These are phyloP conservation scores for Climacteris rufus DNA, from an alignment of 2,113 vertebrate species.

Conservation along the genomic window DNA sequence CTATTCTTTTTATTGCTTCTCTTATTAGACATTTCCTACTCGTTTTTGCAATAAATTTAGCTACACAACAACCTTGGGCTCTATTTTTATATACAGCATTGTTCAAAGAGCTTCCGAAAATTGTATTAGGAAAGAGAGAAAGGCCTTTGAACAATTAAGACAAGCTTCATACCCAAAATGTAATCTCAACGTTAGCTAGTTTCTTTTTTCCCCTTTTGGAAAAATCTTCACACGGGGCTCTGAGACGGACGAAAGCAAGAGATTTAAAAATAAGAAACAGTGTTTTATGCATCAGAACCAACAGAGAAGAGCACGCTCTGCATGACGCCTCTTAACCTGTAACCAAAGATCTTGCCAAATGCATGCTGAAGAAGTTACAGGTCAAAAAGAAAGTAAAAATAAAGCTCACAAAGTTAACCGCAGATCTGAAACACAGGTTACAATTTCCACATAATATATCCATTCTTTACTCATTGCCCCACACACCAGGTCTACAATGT, in stretches of 20 bases:
- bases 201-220: not conserved
- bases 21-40: slow-evolving; percentile 66
- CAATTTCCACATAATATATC: fast-evolving
- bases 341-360: not conserved
- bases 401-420: not conserved
- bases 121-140: slow-evolving; percentile 36
- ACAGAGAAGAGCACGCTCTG: not conserved
- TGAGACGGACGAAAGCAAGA: not conserved
- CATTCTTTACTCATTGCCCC: not conserved
- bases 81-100: slow-evolving; percentile 49
- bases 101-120: slow-evolving; percentile 55
- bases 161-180: not conserved
- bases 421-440: not conserved
- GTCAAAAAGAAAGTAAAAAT: slow-evolving; percentile 10
- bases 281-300: not conserved
- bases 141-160: slow-evolving; percentile 40
- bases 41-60: slow-evolving; percentile 26
- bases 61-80: slow-evolving; percentile 36
- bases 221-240: not conserved
- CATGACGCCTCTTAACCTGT: not conserved
- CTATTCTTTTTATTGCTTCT: slow-evolving; percentile 58
- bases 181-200: not conserved
- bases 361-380: not conserved
- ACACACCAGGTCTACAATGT: fast-evolving
- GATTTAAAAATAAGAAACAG: not conserved